Percentiles rank a stretch among this genome's conserved stretches.
phyloP scores from a whole-genome alignment of 2,113 vertebrate species.

The Oceanodroma tethys region DNA sequence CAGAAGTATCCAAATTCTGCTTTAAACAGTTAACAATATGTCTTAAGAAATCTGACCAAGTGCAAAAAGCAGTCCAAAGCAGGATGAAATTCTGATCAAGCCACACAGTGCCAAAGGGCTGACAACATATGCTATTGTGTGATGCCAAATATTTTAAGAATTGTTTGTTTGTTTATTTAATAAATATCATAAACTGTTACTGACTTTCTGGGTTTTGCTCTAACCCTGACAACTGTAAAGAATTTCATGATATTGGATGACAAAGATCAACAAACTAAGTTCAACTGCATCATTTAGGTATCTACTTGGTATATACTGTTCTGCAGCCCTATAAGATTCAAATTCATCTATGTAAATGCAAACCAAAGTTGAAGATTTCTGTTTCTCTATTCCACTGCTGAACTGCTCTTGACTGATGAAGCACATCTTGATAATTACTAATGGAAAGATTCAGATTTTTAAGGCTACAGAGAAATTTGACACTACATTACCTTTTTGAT shows the following conservation, averaged over 20 bases:
- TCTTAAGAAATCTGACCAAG: neutral
- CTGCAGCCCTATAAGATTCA: neutral
- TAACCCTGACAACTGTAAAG: neutral
- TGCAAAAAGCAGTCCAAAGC: neutral
- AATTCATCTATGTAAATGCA: neutral
- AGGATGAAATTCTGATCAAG: neutral
- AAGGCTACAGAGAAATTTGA: neutral
- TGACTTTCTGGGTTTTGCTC: neutral
- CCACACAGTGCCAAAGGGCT: neutral
- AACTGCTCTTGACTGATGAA: neutral
- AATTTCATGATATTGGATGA: neutral
- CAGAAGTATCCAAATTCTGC: neutral
- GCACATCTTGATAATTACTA: neutral
- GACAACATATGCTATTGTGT: neutral
- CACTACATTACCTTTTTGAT: neutral
- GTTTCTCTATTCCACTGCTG: neutral
- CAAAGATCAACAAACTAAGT: neutral
- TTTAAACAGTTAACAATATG: neutral
- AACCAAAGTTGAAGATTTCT: neutral
- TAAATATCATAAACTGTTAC: neutral
- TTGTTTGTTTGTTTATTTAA: neutral
- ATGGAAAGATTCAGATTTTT: neutral
- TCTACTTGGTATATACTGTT: neutral
- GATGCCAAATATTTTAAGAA: slow-evolving; percentile 1
- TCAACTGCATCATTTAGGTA: neutral